Conservation (phyloP, 1,140 invertebrate genomes). For the Nautilus pompilius region DNA sequence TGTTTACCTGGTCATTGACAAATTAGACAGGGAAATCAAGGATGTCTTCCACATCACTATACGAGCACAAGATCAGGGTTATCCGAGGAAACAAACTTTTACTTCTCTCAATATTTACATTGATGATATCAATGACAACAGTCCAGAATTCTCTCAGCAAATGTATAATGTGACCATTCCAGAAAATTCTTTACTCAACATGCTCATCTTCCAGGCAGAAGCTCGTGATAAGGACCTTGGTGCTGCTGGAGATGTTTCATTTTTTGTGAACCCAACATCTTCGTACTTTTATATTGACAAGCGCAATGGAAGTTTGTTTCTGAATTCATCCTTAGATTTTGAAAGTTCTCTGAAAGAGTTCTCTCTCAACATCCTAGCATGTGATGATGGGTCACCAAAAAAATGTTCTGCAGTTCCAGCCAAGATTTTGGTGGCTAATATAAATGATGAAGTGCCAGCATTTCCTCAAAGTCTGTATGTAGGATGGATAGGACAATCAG, state of each 20-base stretch:
- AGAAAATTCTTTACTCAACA: conserved; percentile 68
- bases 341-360: conserved; percentile 76
- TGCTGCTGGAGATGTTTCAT: conserved; percentile 61
- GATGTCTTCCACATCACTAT: conserved; percentile 71
- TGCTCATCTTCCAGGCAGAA: conserved; percentile 63
- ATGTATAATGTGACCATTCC: conserved; percentile 45
- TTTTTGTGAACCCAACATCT: conserved; percentile 64
- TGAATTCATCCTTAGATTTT: conserved; percentile 81
- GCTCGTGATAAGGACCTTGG: conserved; percentile 41
- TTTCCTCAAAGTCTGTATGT: conserved; percentile 57
- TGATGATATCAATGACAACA: conserved; percentile 29
- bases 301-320: conserved; percentile 75
- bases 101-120: conserved; percentile 58
- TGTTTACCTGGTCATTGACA: conserved; percentile 77
- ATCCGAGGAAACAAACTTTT: conserved; percentile 26
- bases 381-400: conserved; percentile 61
- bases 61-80: conserved; percentile 62
- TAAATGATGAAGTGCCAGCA: conserved; percentile 90
- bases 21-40: conserved; percentile 73
- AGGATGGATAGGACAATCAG: not conserved
- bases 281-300: conserved; percentile 72
- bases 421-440: conserved; percentile 63
- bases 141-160: conserved; percentile 21
- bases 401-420: conserved; percentile 58
- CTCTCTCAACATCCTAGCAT: conserved; percentile 80